phyloP scores from a whole-genome alignment of 2,113 vertebrate species.

The Herpetotheres cachinnans region DNA sequence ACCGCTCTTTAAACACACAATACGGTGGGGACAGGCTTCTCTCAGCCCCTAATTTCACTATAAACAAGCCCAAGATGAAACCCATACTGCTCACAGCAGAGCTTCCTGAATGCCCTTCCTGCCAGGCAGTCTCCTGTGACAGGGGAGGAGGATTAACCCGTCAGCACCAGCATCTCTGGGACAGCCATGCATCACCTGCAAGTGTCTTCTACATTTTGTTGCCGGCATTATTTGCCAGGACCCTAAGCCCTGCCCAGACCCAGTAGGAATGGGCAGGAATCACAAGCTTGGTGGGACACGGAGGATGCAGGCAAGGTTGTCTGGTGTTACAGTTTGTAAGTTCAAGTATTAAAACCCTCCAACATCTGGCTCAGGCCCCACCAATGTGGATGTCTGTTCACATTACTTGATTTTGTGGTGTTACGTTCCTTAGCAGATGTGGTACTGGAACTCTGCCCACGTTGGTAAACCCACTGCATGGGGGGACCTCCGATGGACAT shows the following conservation, averaged over 20 bases:
- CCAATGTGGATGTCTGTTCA: neutral
- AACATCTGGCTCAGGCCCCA: neutral
- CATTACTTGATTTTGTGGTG: neutral
- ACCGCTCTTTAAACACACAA: neutral
- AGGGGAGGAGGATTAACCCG: neutral
- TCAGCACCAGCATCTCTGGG: neutral
- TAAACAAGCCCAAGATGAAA: neutral
- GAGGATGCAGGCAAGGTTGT: neutral
- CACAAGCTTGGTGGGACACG: fast-evolving
- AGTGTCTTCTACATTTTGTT: neutral
- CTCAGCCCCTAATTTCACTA: neutral
- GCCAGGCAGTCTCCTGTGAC: neutral
- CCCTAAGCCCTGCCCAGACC: neutral
- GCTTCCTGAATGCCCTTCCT: neutral
- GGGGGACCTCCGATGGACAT: neutral
- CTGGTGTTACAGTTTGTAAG: neutral
- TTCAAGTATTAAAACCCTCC: neutral
- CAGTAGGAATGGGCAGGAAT: neutral
- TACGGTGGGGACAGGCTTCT: neutral
- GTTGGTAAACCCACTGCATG: neutral
- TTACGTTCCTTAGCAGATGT: neutral
- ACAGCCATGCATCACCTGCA: neutral
- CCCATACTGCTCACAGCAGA: neutral
- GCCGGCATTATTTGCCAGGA: neutral
- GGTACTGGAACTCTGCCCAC: neutral